Percentiles rank a stretch among this genome's conserved stretches.
These are phyloP conservation scores for Propithecus deckenii DNA, from an alignment of 2,797 vertebrate genomes.

Conservation along the genomic window DNA sequence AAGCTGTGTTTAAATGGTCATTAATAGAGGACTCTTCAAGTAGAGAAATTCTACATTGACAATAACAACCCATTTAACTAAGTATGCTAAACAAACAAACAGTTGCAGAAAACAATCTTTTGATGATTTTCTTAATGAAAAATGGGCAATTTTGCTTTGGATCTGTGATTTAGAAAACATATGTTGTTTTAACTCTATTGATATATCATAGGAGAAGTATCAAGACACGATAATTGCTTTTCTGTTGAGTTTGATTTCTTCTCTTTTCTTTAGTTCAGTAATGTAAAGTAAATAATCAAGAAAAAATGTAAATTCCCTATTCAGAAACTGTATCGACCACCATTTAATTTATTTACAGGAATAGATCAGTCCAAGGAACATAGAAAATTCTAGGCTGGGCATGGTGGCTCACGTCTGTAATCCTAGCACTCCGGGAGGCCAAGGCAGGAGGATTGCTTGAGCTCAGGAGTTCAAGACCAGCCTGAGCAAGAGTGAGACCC, in stretches of 20 bases:
- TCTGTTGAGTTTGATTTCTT: neutral
- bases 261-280: neutral
- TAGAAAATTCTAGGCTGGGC: neutral
- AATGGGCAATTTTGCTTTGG: neutral
- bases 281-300: neutral
- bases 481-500: no score
- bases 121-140: neutral
- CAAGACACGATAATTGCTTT: neutral
- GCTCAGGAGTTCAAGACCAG: no score
- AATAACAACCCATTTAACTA: neutral
- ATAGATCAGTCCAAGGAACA: neutral
- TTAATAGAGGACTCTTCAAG: neutral
- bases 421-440: no score
- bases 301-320: neutral
- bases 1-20: neutral
- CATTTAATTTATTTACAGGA: neutral
- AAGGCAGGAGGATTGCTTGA: no score
- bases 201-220: neutral
- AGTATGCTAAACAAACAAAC: neutral
- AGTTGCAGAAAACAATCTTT: neutral
- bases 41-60: neutral
- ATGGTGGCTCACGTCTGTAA: no score
- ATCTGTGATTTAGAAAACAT: constrained; percentile 8
- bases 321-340: neutral
- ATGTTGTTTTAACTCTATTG: neutral